Evolutionary conservation across 1,140 invertebrate genomes (phyloP), one percentile per base, ranked within the genome.

Genomic region (Pogonognathellus flavescens): DNA sequence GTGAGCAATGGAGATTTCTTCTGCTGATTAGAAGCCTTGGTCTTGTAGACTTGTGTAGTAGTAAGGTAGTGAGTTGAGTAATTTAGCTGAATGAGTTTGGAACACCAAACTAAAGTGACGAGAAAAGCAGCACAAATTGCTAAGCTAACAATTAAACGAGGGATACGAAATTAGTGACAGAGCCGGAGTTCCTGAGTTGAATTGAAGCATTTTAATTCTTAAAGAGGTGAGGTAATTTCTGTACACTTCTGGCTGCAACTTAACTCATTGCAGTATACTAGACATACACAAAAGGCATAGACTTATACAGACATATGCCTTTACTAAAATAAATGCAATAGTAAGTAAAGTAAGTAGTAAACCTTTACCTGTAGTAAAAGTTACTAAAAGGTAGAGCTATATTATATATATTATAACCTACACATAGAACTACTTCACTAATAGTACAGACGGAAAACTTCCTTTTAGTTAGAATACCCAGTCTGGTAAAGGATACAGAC

Each of bases 191-290:
- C 4, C 9, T 25, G 20, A 66, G 22, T 66, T 66, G 62, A 66
- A 66, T 18, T 76, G 70, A 50, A 76, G 70, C 14, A 50, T 76
- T 76, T 31, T 49, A 76, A 76, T 76, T 76, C 22, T 20, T 16
- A 76, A 76, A 50, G 70, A 49, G 70, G 20, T 31, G 70, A 50
- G 31, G 8, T 76, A 76, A 76, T 50, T 76, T 49, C 31, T 66
- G 20, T 66, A 31, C 62, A 66, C 41, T 76, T n/a, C n/a, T 76
- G 13, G 41, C 1, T 76, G 41, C 14, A 76, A 9, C 16, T 76
- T 31, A 25, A 76, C 70, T 14, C n/a, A 31, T 50, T 16, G 70
- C n/a, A 41, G 41, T 70, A 18, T 41, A 6, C 2, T 41, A 3
- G 2, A 41, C 31, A 76, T 18, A 76, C 5, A 16, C n/a, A 31